Base-by-base conservation (phyloP, 2,888 invertebrate genomes). In the Aphrophora alni region DNA sequence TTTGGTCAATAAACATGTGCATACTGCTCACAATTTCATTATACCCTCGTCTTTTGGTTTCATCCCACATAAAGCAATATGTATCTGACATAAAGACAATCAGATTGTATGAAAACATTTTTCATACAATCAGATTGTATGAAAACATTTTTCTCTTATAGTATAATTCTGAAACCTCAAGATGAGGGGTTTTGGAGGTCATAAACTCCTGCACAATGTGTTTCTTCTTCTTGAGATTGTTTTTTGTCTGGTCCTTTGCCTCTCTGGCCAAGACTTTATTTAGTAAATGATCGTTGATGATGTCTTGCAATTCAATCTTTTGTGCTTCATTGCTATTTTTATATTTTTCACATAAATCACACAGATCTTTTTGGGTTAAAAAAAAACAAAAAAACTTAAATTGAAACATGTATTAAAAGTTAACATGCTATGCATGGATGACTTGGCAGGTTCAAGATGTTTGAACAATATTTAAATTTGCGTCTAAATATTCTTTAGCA, bases 41-140 rank as follows among this genome's bases (percentile, higher is more conserved):
- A 28, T 25, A 73, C 21, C 73, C 73, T 27, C 73, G 73, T n/a
- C 73, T 28, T 73, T 73, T 73, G 8, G 73, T 73, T 3, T 73
- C 73, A 33, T 73, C 73, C 73, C 73, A 28, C 73, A 73, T 25
- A 26, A 73, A 73, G 27, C 73, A 73, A 33, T 27, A n/a, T n/a
- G n/a, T n/a, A n/a, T n/a, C n/a, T n/a, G n/a, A n/a, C n/a, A n/a
- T n/a, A n/a, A n/a, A n/a, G n/a, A n/a, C n/a, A n/a, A n/a, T n/a
- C n/a, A n/a, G n/a, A n/a, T n/a, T n/a, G n/a, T n/a, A n/a, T n/a
- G n/a, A n/a, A n/a, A n/a, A n/a, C n/a, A n/a, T n/a, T n/a, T n/a
- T n/a, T n/a, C n/a, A n/a, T n/a, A 33, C 33, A 33, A 8, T 33
- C 33, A 33, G 33, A 33, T 33, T 33, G 33, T 33, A 33, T 5